These are phyloP conservation scores for Hyppa rectilinea DNA, from an alignment of 2,888 invertebrate genomes.

Conservation along the genomic window DNA sequence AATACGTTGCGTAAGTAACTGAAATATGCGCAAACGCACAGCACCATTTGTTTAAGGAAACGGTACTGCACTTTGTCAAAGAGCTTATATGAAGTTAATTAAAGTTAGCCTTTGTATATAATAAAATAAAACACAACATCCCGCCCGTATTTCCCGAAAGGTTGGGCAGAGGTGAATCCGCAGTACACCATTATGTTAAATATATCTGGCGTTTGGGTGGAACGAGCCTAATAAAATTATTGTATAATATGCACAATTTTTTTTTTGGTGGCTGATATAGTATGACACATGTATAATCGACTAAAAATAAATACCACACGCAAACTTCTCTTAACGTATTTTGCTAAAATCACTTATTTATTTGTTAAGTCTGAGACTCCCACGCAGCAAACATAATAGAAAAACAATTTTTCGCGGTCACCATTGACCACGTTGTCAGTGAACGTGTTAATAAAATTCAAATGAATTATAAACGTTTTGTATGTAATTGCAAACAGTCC, in stretches of 20 bases:
- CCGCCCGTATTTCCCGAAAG: too few species aligned
- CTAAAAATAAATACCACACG: conserved; percentile 13
- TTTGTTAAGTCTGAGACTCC: too few species aligned
- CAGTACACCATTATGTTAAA: too few species aligned
- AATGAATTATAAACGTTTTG: conserved; percentile 44
- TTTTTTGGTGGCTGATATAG: not conserved
- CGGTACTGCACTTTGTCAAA: conserved; percentile 17
- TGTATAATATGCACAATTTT: conserved; percentile 1
- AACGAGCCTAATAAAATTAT: not conserved
- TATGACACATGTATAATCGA: not conserved
- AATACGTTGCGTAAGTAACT: conserved; percentile 50
- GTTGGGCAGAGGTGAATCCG: not conserved
- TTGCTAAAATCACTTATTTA: not conserved
- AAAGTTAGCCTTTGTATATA: not conserved
- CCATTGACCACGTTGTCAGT: too few species aligned
- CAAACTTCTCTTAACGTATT: not conserved
- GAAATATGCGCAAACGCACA: conserved; percentile 16
- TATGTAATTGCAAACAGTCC: conserved; percentile 65
- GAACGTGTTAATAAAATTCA: not conserved
- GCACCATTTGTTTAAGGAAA: conserved; percentile 14
- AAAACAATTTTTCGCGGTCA: too few species aligned
- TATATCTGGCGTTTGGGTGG: too few species aligned
- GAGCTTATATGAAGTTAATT: not conserved
- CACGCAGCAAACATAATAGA: too few species aligned
- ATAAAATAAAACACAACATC: conserved; percentile 1